Evolutionary conservation across 2,888 invertebrate species (phyloP).

Genomic region (Antheraea yamamai): DNA sequence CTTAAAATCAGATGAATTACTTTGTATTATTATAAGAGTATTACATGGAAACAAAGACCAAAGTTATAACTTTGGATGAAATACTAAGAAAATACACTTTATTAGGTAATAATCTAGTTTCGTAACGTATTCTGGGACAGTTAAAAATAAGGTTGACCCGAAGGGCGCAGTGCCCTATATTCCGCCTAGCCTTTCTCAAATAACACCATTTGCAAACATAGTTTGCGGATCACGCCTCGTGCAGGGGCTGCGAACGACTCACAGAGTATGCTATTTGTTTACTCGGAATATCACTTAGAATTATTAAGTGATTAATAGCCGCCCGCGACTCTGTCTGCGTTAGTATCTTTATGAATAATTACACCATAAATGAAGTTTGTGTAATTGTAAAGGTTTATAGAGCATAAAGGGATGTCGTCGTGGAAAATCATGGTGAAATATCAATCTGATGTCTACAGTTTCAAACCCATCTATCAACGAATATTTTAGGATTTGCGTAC

Average conservation of each 20-base stretch:
- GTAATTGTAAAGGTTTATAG: too few relatives aligned
- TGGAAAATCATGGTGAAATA: too few relatives aligned
- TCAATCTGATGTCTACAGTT: too few relatives aligned
- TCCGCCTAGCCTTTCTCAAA: constrained; percentile 12
- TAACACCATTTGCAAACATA: not conserved
- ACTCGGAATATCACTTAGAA: constrained; percentile 1
- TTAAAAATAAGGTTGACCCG: constrained; percentile 7
- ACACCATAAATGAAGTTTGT: too few relatives aligned
- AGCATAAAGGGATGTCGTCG: too few relatives aligned
- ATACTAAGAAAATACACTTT: not conserved
- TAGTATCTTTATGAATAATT: too few relatives aligned
- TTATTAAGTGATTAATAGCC: not conserved
- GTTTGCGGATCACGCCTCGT: not conserved
- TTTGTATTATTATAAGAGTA: not conserved
- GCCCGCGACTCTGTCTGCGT: too few relatives aligned
- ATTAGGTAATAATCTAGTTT: not conserved
- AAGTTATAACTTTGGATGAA: not conserved
- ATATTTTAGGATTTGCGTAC: too few relatives aligned
- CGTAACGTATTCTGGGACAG: not conserved
- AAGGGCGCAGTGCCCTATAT: constrained; percentile 5
- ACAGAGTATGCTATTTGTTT: not conserved
- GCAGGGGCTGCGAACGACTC: not conserved
- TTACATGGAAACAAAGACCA: not conserved
- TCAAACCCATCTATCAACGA: too few relatives aligned
- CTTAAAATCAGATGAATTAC: not conserved